Evolutionary conservation across 2,888 invertebrate genomes (phyloP), one percentile per base, ranked within the genome.

Genomic region (Lacanobia oleracea): DNA sequence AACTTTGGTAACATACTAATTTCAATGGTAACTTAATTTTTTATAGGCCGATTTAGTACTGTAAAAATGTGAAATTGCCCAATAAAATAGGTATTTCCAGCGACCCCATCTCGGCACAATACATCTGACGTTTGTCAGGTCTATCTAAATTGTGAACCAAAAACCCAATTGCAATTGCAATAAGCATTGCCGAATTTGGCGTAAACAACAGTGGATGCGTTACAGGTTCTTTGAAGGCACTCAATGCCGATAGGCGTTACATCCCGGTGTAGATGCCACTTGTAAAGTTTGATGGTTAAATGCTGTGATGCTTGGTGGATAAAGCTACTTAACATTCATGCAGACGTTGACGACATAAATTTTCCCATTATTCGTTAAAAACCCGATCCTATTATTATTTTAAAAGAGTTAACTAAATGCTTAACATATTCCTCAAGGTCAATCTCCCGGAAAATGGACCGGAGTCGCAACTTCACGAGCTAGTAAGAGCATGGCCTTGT

Each of bases 401-500:
- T 45, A 12, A 21, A 50, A 68, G 23, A 50, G 59, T 75, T 77
- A 37, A 3, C 43, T 23, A 37, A 7, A 61, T 23, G 37, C 10
- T 67, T 54, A 27, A 50, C 51, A 62, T 37, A 53, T 62, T 66
- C 63, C 9, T 9, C 27, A 63, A 75, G 59, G 69, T 63, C 21
- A 9, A 21, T 14, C 10, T 62, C 43, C 50, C 65, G 27, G 33
- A 33, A 61, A 79, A 59, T 63, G 45, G 23, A 43, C 51, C n/a
- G 23, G 33, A 65, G 48, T 57, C 50, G 21, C 51, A 63, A 64
- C 37, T 51, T 73, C 16, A 62, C 27, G 14, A 64, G 23, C 21
- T 48, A 61, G 16, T 27, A 54, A 12, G 7, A 63, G 4, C 79
- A 54, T 66, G 75, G 43, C 33, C 51, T 75, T 60, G 51, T 75